phyloP scores from a whole-genome alignment of 2,797 vertebrate species.

The Eremophila alpestris region DNA sequence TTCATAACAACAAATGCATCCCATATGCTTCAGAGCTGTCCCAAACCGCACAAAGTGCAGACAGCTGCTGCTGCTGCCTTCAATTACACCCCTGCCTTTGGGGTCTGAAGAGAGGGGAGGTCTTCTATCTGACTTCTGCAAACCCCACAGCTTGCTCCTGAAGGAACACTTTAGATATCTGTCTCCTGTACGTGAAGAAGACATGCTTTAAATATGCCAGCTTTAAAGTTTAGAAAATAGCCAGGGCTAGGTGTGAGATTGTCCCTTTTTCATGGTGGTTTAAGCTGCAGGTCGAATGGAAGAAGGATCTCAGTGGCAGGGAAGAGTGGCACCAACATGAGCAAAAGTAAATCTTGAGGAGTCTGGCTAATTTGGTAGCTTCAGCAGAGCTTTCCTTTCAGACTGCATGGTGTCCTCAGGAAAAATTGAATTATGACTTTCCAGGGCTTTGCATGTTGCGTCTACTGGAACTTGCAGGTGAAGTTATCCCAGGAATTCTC shows the following conservation, averaged over 20 bases:
- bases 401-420: not conserved
- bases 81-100: not conserved
- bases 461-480: not conserved
- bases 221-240: not conserved
- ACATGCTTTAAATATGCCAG: fast-evolving
- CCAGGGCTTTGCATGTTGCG: fast-evolving
- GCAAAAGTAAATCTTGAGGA: not conserved
- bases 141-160: not conserved
- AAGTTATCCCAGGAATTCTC: not conserved
- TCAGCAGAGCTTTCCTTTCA: not conserved
- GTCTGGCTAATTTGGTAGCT: not conserved
- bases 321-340: not conserved
- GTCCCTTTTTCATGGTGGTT: fast-evolving
- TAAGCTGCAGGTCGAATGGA: not conserved
- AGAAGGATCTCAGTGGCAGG: not conserved
- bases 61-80: not conserved
- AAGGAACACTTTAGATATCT: fast-evolving
- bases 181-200: fast-evolving
- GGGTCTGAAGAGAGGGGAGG: not conserved
- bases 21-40: not conserved
- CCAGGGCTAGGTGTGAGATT: too few relatives aligned
- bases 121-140: not conserved
- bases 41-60: not conserved
- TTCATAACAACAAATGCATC: constrained; percentile 35
- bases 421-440: not conserved